A percentile compares a stretch with the other conserved stretches of the same genome.
These are phyloP conservation scores for Drosophila meridionalis DNA, from an alignment of 2,888 invertebrate species.

Conservation along the genomic window DNA sequence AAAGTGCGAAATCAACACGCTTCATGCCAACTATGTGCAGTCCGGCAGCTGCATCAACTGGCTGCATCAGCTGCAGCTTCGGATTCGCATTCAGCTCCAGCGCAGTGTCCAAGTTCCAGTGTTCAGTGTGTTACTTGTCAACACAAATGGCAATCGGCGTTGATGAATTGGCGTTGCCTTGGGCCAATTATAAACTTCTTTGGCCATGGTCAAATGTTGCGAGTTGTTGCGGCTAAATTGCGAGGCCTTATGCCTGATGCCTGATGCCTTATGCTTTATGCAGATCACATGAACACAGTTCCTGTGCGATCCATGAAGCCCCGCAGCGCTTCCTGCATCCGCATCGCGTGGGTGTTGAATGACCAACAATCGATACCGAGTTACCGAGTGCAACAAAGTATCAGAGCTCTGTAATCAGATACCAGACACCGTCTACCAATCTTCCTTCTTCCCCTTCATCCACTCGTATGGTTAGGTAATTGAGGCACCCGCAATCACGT, in stretches of 20 bases:
- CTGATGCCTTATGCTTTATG: conserved; percentile 57
- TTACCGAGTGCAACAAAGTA: conserved; percentile 44
- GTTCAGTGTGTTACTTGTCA: conserved; percentile 77
- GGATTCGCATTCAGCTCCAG: conserved; percentile 45
- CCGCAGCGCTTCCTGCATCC: conserved; percentile 64
- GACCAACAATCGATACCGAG: conserved; percentile 53
- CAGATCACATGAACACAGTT: conserved; percentile 59
- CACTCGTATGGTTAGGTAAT: conserved; percentile 59
- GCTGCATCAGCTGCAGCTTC: conserved; percentile 31
- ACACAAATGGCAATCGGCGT: conserved; percentile 80
- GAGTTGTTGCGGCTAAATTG: conserved; percentile 42
- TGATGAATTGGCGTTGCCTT: conserved; percentile 80
- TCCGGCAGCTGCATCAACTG: conserved; percentile 34
- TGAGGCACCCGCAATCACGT: conserved; percentile 58
- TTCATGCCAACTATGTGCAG: conserved; percentile 75
- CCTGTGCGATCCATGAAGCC: conserved; percentile 67
- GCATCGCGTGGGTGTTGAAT: conserved; percentile 66
- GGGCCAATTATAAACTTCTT: conserved; percentile 82
- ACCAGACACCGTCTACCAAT: conserved; percentile 24
- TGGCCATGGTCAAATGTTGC: conserved; percentile 57
- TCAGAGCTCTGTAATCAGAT: conserved; percentile 60
- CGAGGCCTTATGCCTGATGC: conserved; percentile 65
- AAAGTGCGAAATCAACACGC: conserved; percentile 82
- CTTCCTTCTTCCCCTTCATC: conserved; percentile 6
- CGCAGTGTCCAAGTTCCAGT: conserved; percentile 54